These are phyloP conservation scores for Threskiornis aethiopicus DNA, from an alignment of 2,797 vertebrate genomes.

Conservation along the genomic window DNA sequence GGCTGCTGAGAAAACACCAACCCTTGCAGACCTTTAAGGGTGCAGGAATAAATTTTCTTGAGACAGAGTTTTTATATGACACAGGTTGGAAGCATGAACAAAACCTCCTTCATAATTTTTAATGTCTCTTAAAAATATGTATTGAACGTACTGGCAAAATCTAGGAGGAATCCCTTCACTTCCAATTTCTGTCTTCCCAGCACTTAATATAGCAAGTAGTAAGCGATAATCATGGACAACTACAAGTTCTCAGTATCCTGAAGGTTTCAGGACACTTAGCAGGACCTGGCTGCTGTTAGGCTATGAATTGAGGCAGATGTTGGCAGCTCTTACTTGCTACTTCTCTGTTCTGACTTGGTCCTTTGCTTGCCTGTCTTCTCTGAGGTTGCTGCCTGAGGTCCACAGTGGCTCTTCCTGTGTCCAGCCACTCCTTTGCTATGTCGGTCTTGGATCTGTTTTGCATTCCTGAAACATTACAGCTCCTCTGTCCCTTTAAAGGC, in stretches of 20 bases:
- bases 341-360: neutral
- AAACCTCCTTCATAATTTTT: neutral
- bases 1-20: neutral
- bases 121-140: neutral
- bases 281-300: neutral
- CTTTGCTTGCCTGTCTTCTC: neutral
- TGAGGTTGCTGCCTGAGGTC: neutral
- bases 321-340: neutral
- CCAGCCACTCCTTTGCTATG: neutral
- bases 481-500: neutral
- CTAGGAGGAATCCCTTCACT: neutral
- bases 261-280: neutral
- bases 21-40: neutral
- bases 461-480: neutral
- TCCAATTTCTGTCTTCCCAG: neutral
- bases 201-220: neutral
- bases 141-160: neutral
- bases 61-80: neutral
- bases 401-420: neutral
- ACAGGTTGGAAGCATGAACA: neutral
- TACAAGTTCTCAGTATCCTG: neutral
- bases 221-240: rapidly evolving
- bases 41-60: neutral
- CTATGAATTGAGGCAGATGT: neutral
- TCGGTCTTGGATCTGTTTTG: neutral